Evolutionary conservation across 2,113 vertebrate genomes (phyloP).

Genomic region (Panurus biarmicus): DNA sequence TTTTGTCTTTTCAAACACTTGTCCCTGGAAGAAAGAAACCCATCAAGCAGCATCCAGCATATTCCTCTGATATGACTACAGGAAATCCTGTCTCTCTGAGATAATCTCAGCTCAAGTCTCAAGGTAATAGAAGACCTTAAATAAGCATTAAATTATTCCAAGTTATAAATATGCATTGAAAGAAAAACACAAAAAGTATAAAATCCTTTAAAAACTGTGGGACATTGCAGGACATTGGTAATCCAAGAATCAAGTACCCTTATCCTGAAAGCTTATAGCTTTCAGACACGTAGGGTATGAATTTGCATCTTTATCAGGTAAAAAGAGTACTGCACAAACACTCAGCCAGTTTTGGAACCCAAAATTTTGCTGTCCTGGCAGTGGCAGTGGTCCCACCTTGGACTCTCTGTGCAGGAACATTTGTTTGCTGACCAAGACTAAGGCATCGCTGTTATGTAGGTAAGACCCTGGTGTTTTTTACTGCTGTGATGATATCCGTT

Average conservation of each 20-base stretch:
- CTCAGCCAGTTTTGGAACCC: not conserved
- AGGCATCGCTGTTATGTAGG: not conserved
- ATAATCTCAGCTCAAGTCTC: not conserved
- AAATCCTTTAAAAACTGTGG: not conserved
- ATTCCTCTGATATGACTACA: not conserved
- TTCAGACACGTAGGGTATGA: accelerated
- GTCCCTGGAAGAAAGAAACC: not conserved
- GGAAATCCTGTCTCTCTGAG: not conserved
- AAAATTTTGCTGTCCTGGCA: not conserved
- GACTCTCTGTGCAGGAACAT: not conserved
- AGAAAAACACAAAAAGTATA: not conserved
- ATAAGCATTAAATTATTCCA: not conserved
- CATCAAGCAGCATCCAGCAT: not conserved
- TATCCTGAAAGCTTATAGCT: not conserved
- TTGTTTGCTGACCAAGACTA: not conserved
- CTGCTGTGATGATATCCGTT: not conserved
- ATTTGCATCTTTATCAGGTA: not conserved
- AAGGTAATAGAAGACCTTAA: not conserved
- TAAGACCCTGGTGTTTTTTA: not conserved
- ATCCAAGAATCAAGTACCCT: not conserved
- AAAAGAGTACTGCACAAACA: not conserved
- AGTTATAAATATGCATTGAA: not conserved
- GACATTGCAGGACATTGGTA: not conserved
- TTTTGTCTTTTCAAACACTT: not conserved
- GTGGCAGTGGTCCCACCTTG: not conserved